Conservation (phyloP, 1,140 invertebrate genomes). For the Drosophila pruinosa region DNA sequence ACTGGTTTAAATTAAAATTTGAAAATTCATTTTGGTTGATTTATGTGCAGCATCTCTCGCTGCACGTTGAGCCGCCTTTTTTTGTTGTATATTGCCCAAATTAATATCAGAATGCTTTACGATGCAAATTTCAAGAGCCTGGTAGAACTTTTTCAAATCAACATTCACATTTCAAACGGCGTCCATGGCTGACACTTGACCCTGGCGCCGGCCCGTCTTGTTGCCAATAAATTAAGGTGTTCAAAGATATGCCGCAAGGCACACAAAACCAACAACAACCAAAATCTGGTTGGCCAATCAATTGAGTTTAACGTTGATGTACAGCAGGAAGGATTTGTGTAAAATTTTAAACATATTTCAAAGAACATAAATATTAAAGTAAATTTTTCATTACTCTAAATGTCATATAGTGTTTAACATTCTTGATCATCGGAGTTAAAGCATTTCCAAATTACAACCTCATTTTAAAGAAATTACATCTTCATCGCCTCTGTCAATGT, state of each 20-base stretch:
- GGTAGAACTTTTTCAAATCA: slow-evolving; percentile 13
- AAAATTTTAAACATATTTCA: not conserved
- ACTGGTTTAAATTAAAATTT: slow-evolving; percentile 77
- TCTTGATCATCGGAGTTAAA: not conserved
- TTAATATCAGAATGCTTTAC: slow-evolving; percentile 47
- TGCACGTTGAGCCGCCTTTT: slow-evolving; percentile 11
- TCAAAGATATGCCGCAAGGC: slow-evolving; percentile 55
- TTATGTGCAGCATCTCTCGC: slow-evolving; percentile 43
- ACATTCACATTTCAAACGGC: slow-evolving; percentile 41
- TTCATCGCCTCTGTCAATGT: slow-evolving; percentile 23
- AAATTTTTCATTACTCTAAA: not conserved
- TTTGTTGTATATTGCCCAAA: slow-evolving; percentile 30
- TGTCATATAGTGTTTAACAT: not conserved
- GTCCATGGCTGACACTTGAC: slow-evolving; percentile 66
- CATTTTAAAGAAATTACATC: slow-evolving; percentile 1
- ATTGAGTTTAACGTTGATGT: not conserved
- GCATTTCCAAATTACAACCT: slow-evolving; percentile 16
- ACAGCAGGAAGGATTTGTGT: not conserved
- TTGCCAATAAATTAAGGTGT: slow-evolving; percentile 72
- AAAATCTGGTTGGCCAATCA: slow-evolving; percentile 8
- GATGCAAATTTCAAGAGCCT: slow-evolving; percentile 51
- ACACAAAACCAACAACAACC: not conserved
- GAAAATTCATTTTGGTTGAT: slow-evolving; percentile 60
- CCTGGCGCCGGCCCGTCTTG: slow-evolving; percentile 66
- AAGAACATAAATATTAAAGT: not conserved